Conservation (phyloP, 1,140 invertebrate genomes). For the Dendroctonus valens region DNA sequence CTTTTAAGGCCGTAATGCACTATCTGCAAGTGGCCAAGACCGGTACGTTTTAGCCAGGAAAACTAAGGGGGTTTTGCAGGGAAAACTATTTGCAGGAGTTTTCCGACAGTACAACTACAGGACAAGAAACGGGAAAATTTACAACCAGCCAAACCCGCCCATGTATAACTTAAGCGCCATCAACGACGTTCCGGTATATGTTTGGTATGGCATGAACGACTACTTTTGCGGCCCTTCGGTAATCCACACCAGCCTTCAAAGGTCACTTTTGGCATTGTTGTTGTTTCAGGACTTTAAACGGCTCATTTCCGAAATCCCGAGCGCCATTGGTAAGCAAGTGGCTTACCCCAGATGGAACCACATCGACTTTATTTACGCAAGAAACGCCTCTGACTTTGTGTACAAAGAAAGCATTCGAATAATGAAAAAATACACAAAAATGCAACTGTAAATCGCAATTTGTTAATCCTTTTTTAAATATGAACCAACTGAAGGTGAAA, state of each 20-base stretch:
- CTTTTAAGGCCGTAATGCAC: slow-evolving; percentile 7
- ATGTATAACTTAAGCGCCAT: slow-evolving; percentile 7
- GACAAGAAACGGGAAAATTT: neutral
- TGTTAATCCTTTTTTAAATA: too few species aligned
- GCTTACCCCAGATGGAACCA: slow-evolving; percentile 2
- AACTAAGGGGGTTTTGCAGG: neutral
- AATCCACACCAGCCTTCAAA: neutral
- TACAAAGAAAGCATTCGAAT: slow-evolving; percentile 1
- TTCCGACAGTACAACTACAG: slow-evolving; percentile 1
- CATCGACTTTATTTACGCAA: slow-evolving; percentile 9
- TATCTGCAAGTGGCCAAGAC: slow-evolving; percentile 6
- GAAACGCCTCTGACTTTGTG: neutral
- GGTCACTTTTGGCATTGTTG: neutral
- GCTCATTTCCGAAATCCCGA: slow-evolving; percentile 1
- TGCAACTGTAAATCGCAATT: too few species aligned
- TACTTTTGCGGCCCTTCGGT: slow-evolving; percentile 2
- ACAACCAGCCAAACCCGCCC: slow-evolving; percentile 2
- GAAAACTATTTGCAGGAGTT: neutral
- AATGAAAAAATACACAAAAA: too few species aligned
- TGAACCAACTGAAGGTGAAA: too few species aligned
- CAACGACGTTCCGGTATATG: neutral
- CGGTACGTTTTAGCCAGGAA: slow-evolving; percentile 2
- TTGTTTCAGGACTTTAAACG: slow-evolving; percentile 7
- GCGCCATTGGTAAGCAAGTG: slow-evolving; percentile 6
- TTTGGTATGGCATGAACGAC: slow-evolving; percentile 13